A percentile compares a stretch with the other conserved stretches of the same genome.
phyloP scores from a whole-genome alignment of 2,113 vertebrate species.

The Hiodon tergisus region DNA sequence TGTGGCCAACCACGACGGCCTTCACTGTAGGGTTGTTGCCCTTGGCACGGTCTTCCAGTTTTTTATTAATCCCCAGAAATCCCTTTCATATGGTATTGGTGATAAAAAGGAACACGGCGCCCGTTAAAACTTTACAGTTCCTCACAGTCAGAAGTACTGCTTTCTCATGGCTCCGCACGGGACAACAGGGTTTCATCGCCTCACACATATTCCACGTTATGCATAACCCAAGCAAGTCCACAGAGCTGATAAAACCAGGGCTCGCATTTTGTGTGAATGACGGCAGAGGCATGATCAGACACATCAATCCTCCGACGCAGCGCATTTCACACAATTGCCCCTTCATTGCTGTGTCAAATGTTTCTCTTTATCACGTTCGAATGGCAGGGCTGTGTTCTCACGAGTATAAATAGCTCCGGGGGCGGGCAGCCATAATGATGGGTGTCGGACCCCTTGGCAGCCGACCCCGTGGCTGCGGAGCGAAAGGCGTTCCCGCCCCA shows the following conservation, averaged over 20 bases:
- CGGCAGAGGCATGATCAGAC: slow-evolving; percentile 16
- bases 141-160: not conserved
- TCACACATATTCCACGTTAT: not conserved
- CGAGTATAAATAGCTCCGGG: slow-evolving; percentile 6
- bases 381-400: not conserved
- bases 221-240: too few relatives aligned
- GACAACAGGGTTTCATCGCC: not conserved
- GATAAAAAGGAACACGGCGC: not conserved
- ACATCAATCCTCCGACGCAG: slow-evolving; percentile 34
- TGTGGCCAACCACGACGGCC: not conserved
- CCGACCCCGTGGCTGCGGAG: not conserved
- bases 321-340: not conserved
- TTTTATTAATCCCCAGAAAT: not conserved
- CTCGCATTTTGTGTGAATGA: not conserved
- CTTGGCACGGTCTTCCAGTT: not conserved
- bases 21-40: not conserved
- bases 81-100: slow-evolving; percentile 6
- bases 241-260: not conserved
- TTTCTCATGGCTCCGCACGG: not conserved
- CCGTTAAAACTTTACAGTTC: not conserved
- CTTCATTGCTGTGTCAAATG: not conserved
- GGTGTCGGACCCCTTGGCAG: slow-evolving; percentile 1
- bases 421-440: slow-evolving; percentile 7
- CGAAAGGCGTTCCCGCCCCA: not conserved
- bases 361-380: not conserved